These are phyloP conservation scores for Hyperoplus immaculatus DNA, from an alignment of 2,797 vertebrate genomes.

Conservation along the genomic window DNA sequence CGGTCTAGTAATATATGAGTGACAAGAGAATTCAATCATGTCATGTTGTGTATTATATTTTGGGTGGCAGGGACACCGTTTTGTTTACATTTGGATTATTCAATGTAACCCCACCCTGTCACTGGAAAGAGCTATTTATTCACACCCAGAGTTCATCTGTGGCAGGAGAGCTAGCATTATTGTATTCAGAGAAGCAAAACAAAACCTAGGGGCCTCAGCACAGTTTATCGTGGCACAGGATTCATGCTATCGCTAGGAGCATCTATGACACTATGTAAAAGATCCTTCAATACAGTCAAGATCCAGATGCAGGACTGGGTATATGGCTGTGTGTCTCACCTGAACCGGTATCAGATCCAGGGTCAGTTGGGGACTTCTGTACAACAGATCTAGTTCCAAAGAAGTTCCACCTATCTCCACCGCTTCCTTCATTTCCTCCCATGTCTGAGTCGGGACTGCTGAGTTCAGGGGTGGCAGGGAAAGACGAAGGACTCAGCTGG, in stretches of 20 bases:
- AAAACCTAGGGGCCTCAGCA: not conserved
- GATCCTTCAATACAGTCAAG: not conserved
- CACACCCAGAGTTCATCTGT: not conserved
- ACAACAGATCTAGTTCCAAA: constrained; percentile 84
- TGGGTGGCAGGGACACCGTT: not conserved
- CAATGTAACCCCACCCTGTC: not conserved
- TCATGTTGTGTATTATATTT: not conserved
- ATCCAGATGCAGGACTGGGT: not conserved
- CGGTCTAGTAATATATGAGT: not conserved
- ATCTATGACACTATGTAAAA: not conserved
- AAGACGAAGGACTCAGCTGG: constrained; percentile 74
- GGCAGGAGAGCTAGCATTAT: not conserved
- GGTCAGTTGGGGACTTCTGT: constrained; percentile 86
- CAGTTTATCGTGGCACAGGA: not conserved
- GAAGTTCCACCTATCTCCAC: constrained; percentile 84
- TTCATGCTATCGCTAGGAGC: not conserved
- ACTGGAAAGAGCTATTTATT: not conserved
- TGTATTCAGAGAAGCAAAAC: constrained; percentile 6
- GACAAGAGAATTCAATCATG: not conserved
- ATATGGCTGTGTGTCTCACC: constrained; percentile 60
- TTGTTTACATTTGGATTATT: not conserved
- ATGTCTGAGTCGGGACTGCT: constrained; percentile 70
- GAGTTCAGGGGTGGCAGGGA: constrained; percentile 69
- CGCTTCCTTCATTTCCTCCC: constrained; percentile 83
- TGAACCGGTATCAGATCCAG: constrained; percentile 81